phyloP scores from a whole-genome alignment of 2,797 vertebrate species.

The Lutjanus argentimaculatus region DNA sequence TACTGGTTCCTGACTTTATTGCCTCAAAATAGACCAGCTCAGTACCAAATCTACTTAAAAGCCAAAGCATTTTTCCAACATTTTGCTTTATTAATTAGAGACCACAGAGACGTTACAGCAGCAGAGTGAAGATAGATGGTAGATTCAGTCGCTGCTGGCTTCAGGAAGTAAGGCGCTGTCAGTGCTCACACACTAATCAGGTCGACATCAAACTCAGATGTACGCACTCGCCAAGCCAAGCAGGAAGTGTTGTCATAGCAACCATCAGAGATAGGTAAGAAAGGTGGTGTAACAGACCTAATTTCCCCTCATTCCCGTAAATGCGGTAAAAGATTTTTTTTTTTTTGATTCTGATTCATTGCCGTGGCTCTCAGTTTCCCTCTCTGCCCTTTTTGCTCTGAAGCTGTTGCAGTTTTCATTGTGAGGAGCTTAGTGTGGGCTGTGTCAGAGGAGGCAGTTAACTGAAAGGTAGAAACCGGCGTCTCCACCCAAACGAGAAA shows the following conservation, averaged over 20 bases:
- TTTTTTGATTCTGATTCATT: slow-evolving; percentile 1
- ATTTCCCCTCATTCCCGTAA: slow-evolving; percentile 21
- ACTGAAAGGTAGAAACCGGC: slow-evolving; percentile 21
- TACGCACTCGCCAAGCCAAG: slow-evolving; percentile 16
- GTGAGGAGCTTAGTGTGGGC: slow-evolving; percentile 1
- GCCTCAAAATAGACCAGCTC: slow-evolving; percentile 15
- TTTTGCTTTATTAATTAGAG: neutral
- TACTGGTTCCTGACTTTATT: slow-evolving; percentile 30
- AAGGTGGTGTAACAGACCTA: slow-evolving; percentile 8
- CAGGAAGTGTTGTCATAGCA: slow-evolving; percentile 71
- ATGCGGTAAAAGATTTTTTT: slow-evolving; percentile 12
- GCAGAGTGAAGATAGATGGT: neutral
- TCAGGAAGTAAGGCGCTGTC: slow-evolving; percentile 36
- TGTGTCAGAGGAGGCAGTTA: neutral
- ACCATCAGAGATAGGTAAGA: slow-evolving; percentile 55
- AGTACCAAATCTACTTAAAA: neutral
- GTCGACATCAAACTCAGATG: slow-evolving; percentile 48
- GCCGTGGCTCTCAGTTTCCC: neutral
- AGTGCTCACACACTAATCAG: slow-evolving; percentile 46
- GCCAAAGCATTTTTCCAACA: neutral
- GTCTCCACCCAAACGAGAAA: slow-evolving; percentile 28
- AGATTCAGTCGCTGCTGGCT: slow-evolving; percentile 5
- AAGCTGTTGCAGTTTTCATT: neutral
- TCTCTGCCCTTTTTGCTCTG: neutral
- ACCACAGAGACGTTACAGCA: neutral